Evolutionary conservation across 2,797 vertebrate species (phyloP).

Genomic region (Semotilus atromaculatus): DNA sequence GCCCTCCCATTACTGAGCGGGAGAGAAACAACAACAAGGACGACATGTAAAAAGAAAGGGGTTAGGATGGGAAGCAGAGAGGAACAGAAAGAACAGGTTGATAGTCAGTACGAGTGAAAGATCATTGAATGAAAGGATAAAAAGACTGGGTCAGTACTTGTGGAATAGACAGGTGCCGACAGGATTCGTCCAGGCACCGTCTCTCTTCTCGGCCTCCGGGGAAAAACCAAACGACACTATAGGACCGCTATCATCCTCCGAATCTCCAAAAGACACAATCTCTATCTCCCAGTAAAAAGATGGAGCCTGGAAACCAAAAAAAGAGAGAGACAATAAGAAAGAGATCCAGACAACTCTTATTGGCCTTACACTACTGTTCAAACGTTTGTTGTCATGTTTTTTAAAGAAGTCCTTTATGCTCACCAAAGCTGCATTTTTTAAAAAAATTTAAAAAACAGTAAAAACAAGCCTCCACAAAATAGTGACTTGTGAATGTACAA

Average conservation of each 20-base stretch:
- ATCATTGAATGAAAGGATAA: not conserved
- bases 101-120: slow-evolving; percentile 39
- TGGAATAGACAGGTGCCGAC: slow-evolving; percentile 98
- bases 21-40: slow-evolving; percentile 19
- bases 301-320: slow-evolving; percentile 82
- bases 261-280: slow-evolving; percentile 97
- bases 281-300: slow-evolving; percentile 99
- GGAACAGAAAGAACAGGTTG: slow-evolving; percentile 53
- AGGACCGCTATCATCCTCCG: slow-evolving; percentile 96
- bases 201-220: slow-evolving; percentile 95
- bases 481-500: no score
- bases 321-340: slow-evolving; percentile 4
- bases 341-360: not conserved
- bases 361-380: not conserved
- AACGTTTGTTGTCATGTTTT: no score
- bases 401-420: not conserved
- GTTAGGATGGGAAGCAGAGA: slow-evolving; percentile 32
- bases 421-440: not conserved
- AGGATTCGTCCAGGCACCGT: slow-evolving; percentile 99
- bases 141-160: slow-evolving; percentile 80
- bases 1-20: slow-evolving; percentile 90
- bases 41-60: not conserved
- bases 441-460: not conserved
- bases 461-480: no score
- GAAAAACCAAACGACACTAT: slow-evolving; percentile 98